These are phyloP conservation scores for Conus betulinus DNA, from an alignment of 1,140 invertebrate species.

Conservation along the genomic window DNA sequence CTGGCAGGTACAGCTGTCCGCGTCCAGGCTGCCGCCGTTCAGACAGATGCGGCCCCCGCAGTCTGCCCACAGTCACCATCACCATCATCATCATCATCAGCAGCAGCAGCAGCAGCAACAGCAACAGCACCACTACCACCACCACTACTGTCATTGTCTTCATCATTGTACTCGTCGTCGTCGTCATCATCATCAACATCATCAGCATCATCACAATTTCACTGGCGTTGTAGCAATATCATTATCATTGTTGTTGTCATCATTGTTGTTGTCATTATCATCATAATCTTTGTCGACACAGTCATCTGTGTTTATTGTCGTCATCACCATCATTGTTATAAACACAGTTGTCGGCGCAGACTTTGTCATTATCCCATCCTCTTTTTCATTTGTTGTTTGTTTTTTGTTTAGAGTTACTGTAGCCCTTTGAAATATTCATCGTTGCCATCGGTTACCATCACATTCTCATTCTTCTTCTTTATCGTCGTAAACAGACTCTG, in stretches of 20 bases:
- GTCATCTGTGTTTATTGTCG: neutral
- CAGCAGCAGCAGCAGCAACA: neutral
- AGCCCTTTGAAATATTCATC: no score
- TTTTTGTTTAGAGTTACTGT: no score
- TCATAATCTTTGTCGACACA: neutral
- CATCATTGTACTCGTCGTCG: neutral
- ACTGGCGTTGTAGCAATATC: neutral
- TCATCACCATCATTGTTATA: neutral
- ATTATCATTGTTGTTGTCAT: neutral
- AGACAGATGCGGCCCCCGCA: constrained; percentile 56
- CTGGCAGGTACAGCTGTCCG: constrained; percentile 52
- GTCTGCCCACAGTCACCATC: constrained; percentile 8
- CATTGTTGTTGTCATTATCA: neutral
- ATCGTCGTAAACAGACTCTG: no score
- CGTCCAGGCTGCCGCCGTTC: constrained; percentile 55
- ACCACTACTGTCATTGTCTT: neutral
- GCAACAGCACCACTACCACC: constrained; percentile 32
- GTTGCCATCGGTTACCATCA: no score
- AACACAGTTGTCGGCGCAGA: neutral
- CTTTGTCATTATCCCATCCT: neutral
- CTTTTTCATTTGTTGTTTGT: no score
- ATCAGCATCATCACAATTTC: neutral
- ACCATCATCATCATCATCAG: constrained; percentile 10
- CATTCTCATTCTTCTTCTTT: no score
- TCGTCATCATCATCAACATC: neutral